phyloP scores from a whole-genome alignment of 64 coral and sea anemone genomes.

The Porites lutea region DNA sequence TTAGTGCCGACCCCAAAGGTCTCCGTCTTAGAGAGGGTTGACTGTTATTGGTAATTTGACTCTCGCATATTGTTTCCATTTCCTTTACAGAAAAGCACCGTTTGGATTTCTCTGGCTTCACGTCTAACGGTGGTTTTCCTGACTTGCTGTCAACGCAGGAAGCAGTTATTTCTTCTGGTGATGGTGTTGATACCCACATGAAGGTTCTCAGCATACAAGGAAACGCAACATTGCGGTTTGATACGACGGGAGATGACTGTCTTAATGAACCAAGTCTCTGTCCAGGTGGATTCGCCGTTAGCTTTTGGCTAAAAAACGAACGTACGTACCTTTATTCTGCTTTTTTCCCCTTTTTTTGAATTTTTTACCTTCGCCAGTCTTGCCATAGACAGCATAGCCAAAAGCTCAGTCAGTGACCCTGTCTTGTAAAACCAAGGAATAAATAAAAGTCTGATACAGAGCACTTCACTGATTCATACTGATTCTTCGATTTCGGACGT shows the following conservation, averaged over 20 bases:
- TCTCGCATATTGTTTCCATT: background rate
- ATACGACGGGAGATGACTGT: background rate
- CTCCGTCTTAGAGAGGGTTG: no score
- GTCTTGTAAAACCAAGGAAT: no score
- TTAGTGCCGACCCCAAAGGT: no score
- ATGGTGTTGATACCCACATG: background rate
- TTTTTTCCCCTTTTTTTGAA: no score
- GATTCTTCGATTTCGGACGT: no score
- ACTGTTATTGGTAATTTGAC: no score
- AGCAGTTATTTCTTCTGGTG: background rate
- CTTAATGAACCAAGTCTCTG: background rate
- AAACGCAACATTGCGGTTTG: background rate
- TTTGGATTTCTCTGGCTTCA: background rate
- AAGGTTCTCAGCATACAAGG: background rate
- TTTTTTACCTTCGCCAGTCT: no score
- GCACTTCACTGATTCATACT: no score
- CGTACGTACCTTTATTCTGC: background rate
- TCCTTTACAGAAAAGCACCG: background rate
- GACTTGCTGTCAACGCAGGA: background rate
- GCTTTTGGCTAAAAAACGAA: background rate
- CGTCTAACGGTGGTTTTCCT: background rate
- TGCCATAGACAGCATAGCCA: no score
- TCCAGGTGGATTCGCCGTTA: background rate
- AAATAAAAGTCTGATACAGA: no score
- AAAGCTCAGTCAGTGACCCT: no score